Base-by-base conservation (phyloP, 2,113 vertebrate species). In the Nestor notabilis region DNA sequence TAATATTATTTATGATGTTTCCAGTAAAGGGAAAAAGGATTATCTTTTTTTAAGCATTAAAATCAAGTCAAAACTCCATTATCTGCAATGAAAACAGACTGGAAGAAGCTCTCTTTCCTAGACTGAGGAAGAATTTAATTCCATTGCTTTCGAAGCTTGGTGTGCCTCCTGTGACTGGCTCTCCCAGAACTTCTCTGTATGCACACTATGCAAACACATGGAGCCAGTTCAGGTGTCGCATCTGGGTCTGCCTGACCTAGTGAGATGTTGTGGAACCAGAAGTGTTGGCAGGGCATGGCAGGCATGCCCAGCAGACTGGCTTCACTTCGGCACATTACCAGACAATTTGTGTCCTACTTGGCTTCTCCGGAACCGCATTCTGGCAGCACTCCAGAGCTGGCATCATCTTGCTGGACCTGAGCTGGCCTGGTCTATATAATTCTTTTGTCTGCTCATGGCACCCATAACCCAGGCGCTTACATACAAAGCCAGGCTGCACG, bases 191-290 rank as follows among this genome's bases (percentile, higher is more conserved):
- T 55, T 58, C 39, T 55, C 23, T 4, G 0, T 44, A 43, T 43
- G 35, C 27, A 12, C 19, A 4, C 25, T 31, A 0, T 4, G 5
- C 64, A 82, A 39, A 65, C 19, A n/a, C 4, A 1, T 4, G 46
- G n/a, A 61, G 35, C 27, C 41, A 27, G 46, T 16, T 43, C 79
- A 83, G 56, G 41, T 56, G 86, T 61, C 35, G 16, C 55, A 10
- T 46, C 83, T 74, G 79, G 19, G 29, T 66, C 65, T 82, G 70
- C 50, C 61, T 49, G 47, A 41, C 58, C 37, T 68, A 28, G 31
- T 11, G 43, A 35, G n/a, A 58, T 41, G 7, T 13, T 80, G 2
- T 37, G 56, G 68, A 69, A 50, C 15, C 28, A 50, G 4, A 68
- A 56, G 8, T 33, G 56, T 17, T 1, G 1, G 23, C 44, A 56